Evolutionary conservation across 2,113 vertebrate genomes (phyloP).

Genomic region (Carlito syrichta): DNA sequence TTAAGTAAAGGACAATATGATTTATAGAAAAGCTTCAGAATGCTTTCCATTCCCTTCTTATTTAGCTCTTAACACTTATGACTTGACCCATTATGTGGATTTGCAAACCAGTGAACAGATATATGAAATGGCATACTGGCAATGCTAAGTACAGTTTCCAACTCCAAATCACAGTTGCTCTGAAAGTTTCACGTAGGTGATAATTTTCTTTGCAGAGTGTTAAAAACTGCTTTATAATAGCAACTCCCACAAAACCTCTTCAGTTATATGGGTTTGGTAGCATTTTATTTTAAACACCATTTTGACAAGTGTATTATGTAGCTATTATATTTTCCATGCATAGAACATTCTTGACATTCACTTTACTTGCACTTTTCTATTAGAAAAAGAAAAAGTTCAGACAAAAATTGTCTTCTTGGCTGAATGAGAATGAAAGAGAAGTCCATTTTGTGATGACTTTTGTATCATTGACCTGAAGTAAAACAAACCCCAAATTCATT

Average conservation of each 20-base stretch:
- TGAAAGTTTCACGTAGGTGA: conserved; percentile 63
- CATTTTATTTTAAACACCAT: conserved; percentile 71
- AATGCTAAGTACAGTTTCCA: not conserved
- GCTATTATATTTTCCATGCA: conserved; percentile 66
- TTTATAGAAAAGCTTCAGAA: not conserved
- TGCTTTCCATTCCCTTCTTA: not conserved
- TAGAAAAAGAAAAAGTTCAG: conserved; percentile 56
- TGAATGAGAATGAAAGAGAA: conserved; percentile 32
- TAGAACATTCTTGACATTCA: conserved; percentile 68
- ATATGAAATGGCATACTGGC: not conserved
- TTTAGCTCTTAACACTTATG: not conserved
- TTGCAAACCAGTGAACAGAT: not conserved
- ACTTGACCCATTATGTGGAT: not conserved
- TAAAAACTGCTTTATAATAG: conserved; percentile 68
- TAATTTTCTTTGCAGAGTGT: conserved; percentile 52
- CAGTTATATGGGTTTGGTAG: conserved; percentile 57
- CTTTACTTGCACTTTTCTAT: conserved; percentile 54
- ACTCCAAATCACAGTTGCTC: conserved; percentile 26
- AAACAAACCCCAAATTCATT: conserved; percentile 33
- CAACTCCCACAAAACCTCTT: conserved; percentile 68
- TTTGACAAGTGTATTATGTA: conserved; percentile 74
- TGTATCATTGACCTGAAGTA: conserved; percentile 17
- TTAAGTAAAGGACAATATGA: not conserved
- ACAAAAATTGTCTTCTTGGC: conserved; percentile 23
- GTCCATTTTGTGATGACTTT: conserved; percentile 34